These are phyloP conservation scores for Drosophila simulans DNA, from an alignment of 1,140 invertebrate genomes.

Conservation along the genomic window DNA sequence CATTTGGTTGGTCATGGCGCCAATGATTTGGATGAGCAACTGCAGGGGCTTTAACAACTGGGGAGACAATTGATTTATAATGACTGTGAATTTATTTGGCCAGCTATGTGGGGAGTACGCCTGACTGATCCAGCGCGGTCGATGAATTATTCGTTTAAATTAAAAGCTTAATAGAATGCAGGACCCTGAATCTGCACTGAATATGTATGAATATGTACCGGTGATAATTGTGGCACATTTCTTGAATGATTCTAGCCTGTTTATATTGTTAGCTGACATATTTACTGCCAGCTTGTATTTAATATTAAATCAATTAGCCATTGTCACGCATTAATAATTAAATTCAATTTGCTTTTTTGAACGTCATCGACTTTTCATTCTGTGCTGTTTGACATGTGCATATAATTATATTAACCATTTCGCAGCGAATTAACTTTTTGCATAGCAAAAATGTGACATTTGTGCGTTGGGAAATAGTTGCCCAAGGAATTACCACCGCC, in stretches of 20 bases:
- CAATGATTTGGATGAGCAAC: constrained; percentile 51
- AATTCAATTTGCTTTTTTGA: constrained; percentile 19
- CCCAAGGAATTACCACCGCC: constrained; percentile 42
- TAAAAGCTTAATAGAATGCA: constrained; percentile 17
- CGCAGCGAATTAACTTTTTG: constrained; percentile 8
- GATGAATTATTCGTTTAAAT: constrained; percentile 35
- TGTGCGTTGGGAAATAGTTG: constrained; percentile 26
- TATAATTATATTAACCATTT: constrained; percentile 21
- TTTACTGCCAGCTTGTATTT: constrained; percentile 19
- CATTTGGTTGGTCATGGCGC: constrained; percentile 60
- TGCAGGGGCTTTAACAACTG: constrained; percentile 10
- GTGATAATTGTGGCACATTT: constrained; percentile 16
- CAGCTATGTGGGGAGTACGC: constrained; percentile 11
- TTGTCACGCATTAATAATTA: constrained; percentile 34
- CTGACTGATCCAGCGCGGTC: background rate
- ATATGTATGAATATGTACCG: constrained; percentile 30
- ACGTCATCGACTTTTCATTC: background rate
- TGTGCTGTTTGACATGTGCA: constrained; percentile 11
- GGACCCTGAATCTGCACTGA: constrained; percentile 15
- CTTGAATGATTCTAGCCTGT: constrained; percentile 5
- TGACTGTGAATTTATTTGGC: constrained; percentile 43
- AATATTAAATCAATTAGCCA: constrained; percentile 40
- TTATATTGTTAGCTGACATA: constrained; percentile 6
- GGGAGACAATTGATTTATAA: constrained; percentile 60
- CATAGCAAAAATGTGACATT: constrained; percentile 11